A percentile compares a stretch with the other conserved stretches of the same genome.
Conservation (phyloP, 64 coral and sea anemone genomes). For the Dendrophyllia cribrosa region DNA sequence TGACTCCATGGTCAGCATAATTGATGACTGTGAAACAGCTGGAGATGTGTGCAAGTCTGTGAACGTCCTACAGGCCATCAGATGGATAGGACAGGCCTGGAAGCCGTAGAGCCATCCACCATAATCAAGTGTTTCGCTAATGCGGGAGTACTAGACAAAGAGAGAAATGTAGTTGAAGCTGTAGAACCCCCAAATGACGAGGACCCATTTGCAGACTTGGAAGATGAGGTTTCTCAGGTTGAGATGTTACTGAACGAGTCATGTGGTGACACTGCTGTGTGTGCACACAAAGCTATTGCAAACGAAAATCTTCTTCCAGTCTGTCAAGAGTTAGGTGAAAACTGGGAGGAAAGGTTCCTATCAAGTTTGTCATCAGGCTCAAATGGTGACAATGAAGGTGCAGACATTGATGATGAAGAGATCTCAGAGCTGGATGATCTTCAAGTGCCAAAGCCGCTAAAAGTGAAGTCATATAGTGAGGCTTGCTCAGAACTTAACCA, state of each 20-base stretch:
- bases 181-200: too few relatives aligned
- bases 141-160: too few relatives aligned
- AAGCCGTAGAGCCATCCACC: too few relatives aligned
- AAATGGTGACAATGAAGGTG: conserved; percentile 67
- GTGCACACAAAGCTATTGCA: conserved; percentile 62
- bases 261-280: conserved; percentile 71
- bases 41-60: too few relatives aligned
- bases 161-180: too few relatives aligned
- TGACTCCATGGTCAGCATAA: too few relatives aligned
- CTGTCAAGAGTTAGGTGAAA: conserved; percentile 63
- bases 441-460: conserved; percentile 67
- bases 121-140: too few relatives aligned
- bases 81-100: too few relatives aligned
- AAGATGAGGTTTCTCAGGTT: conserved; percentile 77
- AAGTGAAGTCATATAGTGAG: conserved; percentile 70
- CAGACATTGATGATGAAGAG: conserved; percentile 65
- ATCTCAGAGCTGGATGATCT: conserved; percentile 66
- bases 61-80: too few relatives aligned
- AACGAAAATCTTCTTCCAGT: conserved; percentile 73
- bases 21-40: too few relatives aligned
- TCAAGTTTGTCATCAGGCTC: conserved; percentile 70
- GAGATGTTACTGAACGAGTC: conserved; percentile 64
- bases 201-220: too few relatives aligned
- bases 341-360: conserved; percentile 78
- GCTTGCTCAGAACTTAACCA: conserved; percentile 72